These are phyloP conservation scores for Druceiella hillmani DNA, from an alignment of 2,888 invertebrate species.

Conservation along the genomic window DNA sequence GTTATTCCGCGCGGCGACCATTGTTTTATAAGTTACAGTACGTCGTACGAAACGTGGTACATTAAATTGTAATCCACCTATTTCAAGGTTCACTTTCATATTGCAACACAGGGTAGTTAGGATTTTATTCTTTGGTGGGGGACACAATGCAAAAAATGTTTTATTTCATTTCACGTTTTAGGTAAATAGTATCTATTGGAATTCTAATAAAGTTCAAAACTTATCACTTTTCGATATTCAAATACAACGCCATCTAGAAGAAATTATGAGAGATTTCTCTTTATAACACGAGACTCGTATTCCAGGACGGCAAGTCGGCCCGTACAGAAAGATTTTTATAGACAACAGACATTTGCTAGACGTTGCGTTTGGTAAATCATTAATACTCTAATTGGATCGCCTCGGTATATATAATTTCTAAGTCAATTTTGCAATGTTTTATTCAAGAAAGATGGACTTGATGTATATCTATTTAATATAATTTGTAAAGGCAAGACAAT, in stretches of 20 bases:
- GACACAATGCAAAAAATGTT: constrained; percentile 7
- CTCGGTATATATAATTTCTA: too few species aligned
- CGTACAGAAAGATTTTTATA: too few species aligned
- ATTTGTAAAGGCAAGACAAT: too few species aligned
- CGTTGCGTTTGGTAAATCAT: too few species aligned
- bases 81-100: constrained; percentile 10
- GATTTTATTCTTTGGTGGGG: constrained; percentile 11
- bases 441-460: too few species aligned
- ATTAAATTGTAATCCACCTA: constrained; percentile 7
- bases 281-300: constrained; percentile 8
- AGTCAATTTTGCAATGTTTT: too few species aligned
- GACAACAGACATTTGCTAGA: too few species aligned
- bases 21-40: constrained; percentile 8
- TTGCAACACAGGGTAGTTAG: constrained; percentile 12
- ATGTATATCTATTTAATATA: too few species aligned
- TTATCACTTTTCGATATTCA: constrained; percentile 8
- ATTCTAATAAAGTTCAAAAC: constrained; percentile 10
- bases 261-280: constrained; percentile 10
- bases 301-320: too few species aligned
- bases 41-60: constrained; percentile 8
- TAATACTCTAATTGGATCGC: too few species aligned
- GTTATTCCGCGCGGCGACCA: constrained; percentile 2
- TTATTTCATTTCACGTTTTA: constrained; percentile 2
- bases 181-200: not conserved
- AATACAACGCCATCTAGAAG: constrained; percentile 10